Evolutionary conservation across 2,113 vertebrate genomes (phyloP).

Genomic region (Hydrochoerus hydrochaeris): DNA sequence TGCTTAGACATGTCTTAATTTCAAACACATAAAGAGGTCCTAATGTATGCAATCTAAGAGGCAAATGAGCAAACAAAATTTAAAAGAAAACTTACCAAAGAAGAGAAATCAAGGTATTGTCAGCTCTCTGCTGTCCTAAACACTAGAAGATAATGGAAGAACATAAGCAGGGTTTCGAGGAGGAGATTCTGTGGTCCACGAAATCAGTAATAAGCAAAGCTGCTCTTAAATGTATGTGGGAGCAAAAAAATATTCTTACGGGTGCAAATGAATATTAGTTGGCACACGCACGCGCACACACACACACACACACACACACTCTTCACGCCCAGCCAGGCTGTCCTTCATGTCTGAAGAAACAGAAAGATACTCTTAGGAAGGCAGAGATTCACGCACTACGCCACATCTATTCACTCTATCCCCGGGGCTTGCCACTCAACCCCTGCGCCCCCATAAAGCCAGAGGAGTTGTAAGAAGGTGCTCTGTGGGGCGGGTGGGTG

Average conservation of each 20-base stretch:
- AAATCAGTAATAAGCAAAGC: background rate
- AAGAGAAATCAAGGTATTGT: background rate
- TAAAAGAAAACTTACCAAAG: background rate
- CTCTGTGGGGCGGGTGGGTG: background rate
- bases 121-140: background rate
- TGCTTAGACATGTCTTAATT: slow-evolving; percentile 1
- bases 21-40: background rate
- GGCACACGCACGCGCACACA: too few species aligned
- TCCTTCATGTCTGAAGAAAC: background rate
- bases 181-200: background rate
- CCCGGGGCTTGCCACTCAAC: accelerated
- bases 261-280: background rate
- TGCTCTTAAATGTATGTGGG: background rate
- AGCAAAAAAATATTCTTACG: background rate
- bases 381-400: background rate
- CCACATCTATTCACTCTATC: too few species aligned
- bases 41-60: background rate
- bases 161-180: background rate
- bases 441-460: background rate
- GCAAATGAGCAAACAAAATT: background rate
- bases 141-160: background rate
- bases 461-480: background rate
- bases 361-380: background rate
- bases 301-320: background rate
- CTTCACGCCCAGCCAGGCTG: background rate